These are phyloP conservation scores for Syndactyla subalaris DNA, from an alignment of 2,797 vertebrate species.

Conservation along the genomic window DNA sequence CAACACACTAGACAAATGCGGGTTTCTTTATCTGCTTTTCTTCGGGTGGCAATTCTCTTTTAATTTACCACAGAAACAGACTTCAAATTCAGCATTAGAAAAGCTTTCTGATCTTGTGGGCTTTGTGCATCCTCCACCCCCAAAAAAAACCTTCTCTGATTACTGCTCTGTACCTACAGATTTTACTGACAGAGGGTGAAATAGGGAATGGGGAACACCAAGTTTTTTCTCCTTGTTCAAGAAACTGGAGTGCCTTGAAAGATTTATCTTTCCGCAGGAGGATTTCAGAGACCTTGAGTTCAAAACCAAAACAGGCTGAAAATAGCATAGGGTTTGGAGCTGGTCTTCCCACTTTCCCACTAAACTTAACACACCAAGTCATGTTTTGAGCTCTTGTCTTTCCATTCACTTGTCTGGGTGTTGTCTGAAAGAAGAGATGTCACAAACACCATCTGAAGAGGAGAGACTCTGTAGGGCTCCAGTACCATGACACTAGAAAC, in stretches of 20 bases:
- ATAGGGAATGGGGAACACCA: not conserved
- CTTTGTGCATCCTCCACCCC: not conserved
- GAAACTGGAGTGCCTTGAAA: constrained; percentile 38
- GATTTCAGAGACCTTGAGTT: constrained; percentile 71
- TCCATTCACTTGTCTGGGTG: not conserved
- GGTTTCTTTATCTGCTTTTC: constrained; percentile 68
- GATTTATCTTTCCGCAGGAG: constrained; percentile 40
- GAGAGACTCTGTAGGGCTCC: not conserved
- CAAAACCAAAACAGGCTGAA: constrained; percentile 61
- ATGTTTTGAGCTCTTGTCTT: not conserved
- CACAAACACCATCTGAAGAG: not conserved
- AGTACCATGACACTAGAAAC: not conserved
- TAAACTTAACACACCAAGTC: not conserved
- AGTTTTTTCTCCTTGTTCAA: not conserved
- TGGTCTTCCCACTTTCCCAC: not conserved
- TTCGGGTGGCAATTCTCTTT: constrained; percentile 60
- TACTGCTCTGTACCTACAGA: not conserved
- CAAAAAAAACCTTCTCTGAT: constrained; percentile 1
- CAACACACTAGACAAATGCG: constrained; percentile 70
- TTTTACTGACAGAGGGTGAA: not conserved
- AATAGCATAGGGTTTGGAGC: not conserved
- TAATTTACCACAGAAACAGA: constrained; percentile 19
- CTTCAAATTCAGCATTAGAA: constrained; percentile 43
- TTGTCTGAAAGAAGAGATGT: not conserved
- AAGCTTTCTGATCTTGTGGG: not conserved